Conservation (phyloP, 2,888 invertebrate genomes). For the Teleiodes luculella region DNA sequence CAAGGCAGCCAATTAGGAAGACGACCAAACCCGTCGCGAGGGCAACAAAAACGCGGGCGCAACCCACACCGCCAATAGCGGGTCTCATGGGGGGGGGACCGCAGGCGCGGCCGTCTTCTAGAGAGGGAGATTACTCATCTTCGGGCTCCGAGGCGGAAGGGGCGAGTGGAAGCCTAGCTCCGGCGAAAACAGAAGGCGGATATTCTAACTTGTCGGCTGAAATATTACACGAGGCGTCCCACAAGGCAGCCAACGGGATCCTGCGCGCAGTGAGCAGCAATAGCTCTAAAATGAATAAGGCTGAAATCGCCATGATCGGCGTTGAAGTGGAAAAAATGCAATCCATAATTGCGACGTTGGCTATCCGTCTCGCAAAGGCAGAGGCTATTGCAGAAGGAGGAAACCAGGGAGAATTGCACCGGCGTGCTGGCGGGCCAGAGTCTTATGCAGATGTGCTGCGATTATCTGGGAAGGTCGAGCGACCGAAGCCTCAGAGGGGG, state of each 20-base stretch:
- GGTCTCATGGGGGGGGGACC: not conserved
- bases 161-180: not conserved
- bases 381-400: not conserved
- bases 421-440: not conserved
- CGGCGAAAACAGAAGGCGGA: not conserved
- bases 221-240: not conserved
- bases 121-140: not conserved
- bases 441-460: not conserved
- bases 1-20: too few relatives aligned
- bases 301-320: not conserved
- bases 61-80: not conserved
- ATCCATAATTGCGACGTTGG: not conserved
- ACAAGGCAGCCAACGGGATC: not conserved
- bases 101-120: too few relatives aligned
- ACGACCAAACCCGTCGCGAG: too few relatives aligned
- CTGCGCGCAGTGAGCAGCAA: not conserved
- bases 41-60: too few relatives aligned
- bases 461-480: not conserved
- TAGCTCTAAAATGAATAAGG: not conserved
- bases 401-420: not conserved
- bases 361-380: not conserved
- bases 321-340: not conserved
- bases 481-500: not conserved
- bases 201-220: not conserved
- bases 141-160: not conserved